Evolutionary conservation across 2,113 vertebrate genomes (phyloP).

Genomic region (Nibea coibor): DNA sequence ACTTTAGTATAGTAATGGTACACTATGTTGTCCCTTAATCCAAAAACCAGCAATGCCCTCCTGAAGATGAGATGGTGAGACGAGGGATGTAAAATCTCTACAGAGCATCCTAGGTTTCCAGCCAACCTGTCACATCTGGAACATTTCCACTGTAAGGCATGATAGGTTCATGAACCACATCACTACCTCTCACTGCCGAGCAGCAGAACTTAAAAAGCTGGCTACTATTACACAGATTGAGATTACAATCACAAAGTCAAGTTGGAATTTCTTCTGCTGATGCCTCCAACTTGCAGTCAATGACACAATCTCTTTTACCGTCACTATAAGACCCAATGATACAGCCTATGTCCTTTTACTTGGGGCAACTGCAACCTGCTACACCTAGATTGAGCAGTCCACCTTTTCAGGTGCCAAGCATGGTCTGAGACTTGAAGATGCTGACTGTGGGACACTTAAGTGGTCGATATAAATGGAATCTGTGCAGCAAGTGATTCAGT

Average conservation of each 20-base stretch:
- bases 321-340: neutral
- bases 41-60: neutral
- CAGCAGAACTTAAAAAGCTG: neutral
- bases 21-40: neutral
- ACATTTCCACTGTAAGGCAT: neutral
- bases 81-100: neutral
- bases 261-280: neutral
- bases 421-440: neutral
- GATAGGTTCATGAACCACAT: neutral
- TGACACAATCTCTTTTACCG: neutral
- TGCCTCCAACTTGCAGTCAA: neutral
- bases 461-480: neutral
- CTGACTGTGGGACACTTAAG: neutral
- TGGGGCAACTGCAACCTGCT: too few relatives aligned
- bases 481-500: neutral
- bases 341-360: neutral
- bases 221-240: neutral
- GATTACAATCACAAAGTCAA: neutral
- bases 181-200: neutral
- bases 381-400: neutral
- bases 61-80: neutral
- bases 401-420: neutral
- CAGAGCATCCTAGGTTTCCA: neutral
- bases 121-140: neutral
- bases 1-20: neutral